phyloP scores from a whole-genome alignment of 2,797 vertebrate species.

The Labeo calbasu region DNA sequence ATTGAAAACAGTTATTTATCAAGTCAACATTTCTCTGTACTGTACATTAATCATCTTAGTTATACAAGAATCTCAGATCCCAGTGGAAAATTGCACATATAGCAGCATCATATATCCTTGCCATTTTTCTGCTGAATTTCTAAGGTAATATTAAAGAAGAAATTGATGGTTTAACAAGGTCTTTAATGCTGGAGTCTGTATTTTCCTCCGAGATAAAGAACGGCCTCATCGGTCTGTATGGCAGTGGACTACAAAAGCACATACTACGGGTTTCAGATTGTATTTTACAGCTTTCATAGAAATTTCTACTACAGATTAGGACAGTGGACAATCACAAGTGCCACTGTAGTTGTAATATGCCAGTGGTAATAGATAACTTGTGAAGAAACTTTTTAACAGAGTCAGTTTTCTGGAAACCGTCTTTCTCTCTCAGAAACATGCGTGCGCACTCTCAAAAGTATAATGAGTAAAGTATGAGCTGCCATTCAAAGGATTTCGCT shows the following conservation, averaged over 20 bases:
- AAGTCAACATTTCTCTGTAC: background rate
- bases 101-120: background rate
- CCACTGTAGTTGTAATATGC: background rate
- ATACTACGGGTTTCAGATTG: background rate
- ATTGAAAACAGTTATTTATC: conserved; percentile 16
- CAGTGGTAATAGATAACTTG: background rate
- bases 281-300: conserved; percentile 1
- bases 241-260: background rate
- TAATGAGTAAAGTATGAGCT: conserved; percentile 15
- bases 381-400: background rate
- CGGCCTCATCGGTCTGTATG: background rate
- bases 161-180: background rate
- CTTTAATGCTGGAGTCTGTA: background rate
- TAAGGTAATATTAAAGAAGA: background rate
- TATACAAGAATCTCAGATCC: background rate
- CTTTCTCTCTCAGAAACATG: background rate
- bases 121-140: background rate
- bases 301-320: background rate
- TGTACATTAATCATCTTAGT: background rate
- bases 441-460: background rate
- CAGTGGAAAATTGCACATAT: background rate
- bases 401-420: background rate
- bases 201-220: conserved; percentile 3
- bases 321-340: background rate
- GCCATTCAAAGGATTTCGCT: conserved; percentile 18